These are phyloP conservation scores for Harpalus rufipes DNA, from an alignment of 2,888 invertebrate species.

Conservation along the genomic window DNA sequence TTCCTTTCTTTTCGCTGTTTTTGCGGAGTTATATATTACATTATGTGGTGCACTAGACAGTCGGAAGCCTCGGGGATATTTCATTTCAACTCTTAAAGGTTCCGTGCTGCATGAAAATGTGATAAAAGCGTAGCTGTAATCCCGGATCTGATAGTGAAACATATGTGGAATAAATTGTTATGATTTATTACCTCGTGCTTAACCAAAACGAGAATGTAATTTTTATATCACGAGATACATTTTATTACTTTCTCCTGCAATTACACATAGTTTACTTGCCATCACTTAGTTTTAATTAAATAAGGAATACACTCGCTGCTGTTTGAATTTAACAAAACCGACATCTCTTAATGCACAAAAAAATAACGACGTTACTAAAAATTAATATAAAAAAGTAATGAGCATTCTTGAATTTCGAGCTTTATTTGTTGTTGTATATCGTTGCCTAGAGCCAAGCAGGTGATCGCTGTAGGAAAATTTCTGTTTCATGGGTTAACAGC, in stretches of 20 bases:
- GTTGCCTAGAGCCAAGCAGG: no score
- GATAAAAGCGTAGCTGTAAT: conserved; percentile 45
- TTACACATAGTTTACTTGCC: not conserved
- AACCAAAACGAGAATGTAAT: conserved; percentile 20
- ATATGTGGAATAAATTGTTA: conserved; percentile 59
- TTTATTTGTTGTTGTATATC: no score
- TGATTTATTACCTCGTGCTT: conserved; percentile 51
- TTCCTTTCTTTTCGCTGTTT: conserved; percentile 59
- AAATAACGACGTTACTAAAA: no score
- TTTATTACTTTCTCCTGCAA: not conserved
- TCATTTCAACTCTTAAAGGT: conserved; percentile 61
- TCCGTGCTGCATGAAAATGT: conserved; percentile 55
- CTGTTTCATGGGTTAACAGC: no score
- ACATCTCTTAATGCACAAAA: no score
- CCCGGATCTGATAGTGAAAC: conserved; percentile 44
- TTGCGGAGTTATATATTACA: conserved; percentile 61
- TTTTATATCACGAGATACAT: conserved; percentile 4
- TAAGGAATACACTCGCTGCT: no score
- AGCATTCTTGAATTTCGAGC: no score
- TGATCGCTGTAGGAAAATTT: no score
- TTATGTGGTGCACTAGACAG: conserved; percentile 61
- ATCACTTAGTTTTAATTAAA: no score
- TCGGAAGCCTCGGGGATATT: conserved; percentile 54
- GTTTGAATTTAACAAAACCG: no score
- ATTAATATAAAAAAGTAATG: no score